Percentiles rank a stretch among this genome's conserved stretches.
Conservation (phyloP, 2,888 invertebrate species). For the Schizaphis graminum region DNA sequence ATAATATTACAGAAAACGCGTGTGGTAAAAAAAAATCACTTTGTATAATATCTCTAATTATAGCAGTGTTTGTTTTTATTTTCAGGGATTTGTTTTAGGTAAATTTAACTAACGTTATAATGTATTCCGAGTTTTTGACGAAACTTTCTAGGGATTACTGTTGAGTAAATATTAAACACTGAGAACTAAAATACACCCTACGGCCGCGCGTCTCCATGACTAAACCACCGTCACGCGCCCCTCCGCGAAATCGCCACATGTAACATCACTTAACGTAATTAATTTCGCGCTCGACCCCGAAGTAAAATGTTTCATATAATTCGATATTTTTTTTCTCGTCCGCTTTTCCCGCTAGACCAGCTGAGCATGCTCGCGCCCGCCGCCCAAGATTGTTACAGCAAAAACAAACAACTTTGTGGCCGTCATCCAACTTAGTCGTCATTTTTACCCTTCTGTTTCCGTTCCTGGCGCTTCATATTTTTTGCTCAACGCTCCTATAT, state of each 20-base stretch:
- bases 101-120: not conserved
- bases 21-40: not conserved
- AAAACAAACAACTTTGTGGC: not conserved
- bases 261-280: slow-evolving; percentile 58
- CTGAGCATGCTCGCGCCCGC: not conserved
- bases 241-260: slow-evolving; percentile 22
- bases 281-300: slow-evolving; percentile 52
- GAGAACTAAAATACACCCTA: slow-evolving; percentile 23
- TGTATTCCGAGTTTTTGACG: slow-evolving; percentile 17
- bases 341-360: not conserved
- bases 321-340: slow-evolving; percentile 25
- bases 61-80: not conserved
- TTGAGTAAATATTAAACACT: slow-evolving; percentile 10
- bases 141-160: not conserved
- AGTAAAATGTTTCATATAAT: slow-evolving; percentile 31
- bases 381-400: not conserved
- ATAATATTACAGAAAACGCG: not conserved
- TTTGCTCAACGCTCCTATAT: not conserved
- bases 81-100: not conserved
- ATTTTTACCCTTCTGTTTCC: not conserved
- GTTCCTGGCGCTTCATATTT: not conserved
- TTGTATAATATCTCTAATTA: not conserved
- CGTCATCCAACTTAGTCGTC: not conserved
- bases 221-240: not conserved
- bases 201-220: not conserved